phyloP scores from a whole-genome alignment of 2,113 vertebrate species.

The Psammodynastes pulverulentus region DNA sequence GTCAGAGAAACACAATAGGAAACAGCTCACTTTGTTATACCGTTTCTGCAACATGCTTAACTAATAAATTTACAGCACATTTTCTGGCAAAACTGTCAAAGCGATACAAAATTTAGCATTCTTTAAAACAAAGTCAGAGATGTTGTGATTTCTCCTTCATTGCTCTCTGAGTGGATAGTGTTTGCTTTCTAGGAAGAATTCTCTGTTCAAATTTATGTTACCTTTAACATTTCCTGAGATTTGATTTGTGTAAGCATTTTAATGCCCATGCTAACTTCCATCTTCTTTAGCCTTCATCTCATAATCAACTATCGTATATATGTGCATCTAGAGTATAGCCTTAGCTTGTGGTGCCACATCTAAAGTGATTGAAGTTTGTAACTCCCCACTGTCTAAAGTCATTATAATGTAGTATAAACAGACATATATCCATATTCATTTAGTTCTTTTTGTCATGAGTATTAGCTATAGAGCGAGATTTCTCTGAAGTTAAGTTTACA shows the following conservation, averaged over 20 bases:
- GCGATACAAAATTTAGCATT: conserved; percentile 14
- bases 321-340: not conserved
- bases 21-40: conserved; percentile 33
- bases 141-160: not conserved
- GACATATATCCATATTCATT: too few relatives aligned
- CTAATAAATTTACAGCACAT: conserved; percentile 22
- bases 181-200: not conserved
- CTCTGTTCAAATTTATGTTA: not conserved
- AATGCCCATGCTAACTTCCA: not conserved
- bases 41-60: conserved; percentile 29
- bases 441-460: not conserved
- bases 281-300: not conserved
- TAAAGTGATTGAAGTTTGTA: not conserved
- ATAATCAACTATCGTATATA: not conserved
- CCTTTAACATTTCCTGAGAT: not conserved
- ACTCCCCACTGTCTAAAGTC: not conserved
- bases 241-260: not conserved
- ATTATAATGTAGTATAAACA: not conserved
- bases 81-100: conserved; percentile 58
- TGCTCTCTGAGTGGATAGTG: not conserved
- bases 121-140: conserved; percentile 19
- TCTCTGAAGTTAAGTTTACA: not conserved
- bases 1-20: conserved; percentile 31
- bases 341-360: not conserved
- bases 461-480: not conserved